Evolutionary conservation across 2,113 vertebrate genomes (phyloP), one percentile per base, ranked within the genome.

Genomic region (Sphaerodactylus townsendi): DNA sequence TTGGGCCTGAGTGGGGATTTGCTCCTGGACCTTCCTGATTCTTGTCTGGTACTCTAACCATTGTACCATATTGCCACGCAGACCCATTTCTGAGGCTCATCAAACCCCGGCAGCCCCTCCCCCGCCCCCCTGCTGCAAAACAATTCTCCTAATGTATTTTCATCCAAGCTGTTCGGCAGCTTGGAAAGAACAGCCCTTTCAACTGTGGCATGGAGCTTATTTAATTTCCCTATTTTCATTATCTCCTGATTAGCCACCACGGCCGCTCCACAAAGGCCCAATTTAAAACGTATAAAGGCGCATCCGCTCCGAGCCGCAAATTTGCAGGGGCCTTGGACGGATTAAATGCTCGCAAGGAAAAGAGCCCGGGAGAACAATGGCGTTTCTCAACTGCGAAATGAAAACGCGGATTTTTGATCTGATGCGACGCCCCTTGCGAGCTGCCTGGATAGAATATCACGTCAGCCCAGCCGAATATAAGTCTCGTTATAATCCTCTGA

Each of bases 151-250:
- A 30, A 23, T 87, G 84, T 88, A 19, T 71, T 64, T 25, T 25
- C 85, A 88, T 81, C 6, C 33, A 81, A 77, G 19, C 64, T 41
- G 69, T 69, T 86, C 37, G 50, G 33, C 44, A 85, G 83, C 79
- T 88, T 88, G 89, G 85, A 91, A 86, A 77, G 78, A 79, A 14
- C 14, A 46, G 44, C 77, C 25, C 75, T 86, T 93, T 88, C 65
- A 88, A 35, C 83, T 68, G 37, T 81, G 72, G 79, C 83, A 86
- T 66, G 59, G 72, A 85, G 69, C 78, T 88, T 64, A 41, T 87
- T 92, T 79, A 71, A 96, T 95, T 95, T 95, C 93, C 92, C 90
- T 91, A 93, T 94, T 91, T 91, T 92, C 91, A 94, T 96, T 95
- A 94, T 94, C 92, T 90, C 88, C 90, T 89, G 92, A 92, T 95